Evolutionary conservation across 2,797 vertebrate genomes (phyloP).

Genomic region (Uromys caudimaculatus): DNA sequence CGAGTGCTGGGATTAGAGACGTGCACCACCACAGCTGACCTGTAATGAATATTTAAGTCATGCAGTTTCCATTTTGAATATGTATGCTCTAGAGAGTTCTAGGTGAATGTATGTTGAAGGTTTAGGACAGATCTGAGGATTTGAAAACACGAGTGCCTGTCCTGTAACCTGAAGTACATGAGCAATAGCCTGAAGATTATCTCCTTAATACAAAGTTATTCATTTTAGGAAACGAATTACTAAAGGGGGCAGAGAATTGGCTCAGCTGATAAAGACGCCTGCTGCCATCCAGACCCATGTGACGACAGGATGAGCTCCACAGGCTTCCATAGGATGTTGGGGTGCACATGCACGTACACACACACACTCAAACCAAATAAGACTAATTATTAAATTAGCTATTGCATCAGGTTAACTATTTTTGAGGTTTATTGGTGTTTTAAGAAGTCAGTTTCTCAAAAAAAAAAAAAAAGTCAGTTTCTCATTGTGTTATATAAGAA

Average conservation of each 20-base stretch:
- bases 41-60: neutral
- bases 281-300: neutral
- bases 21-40: neutral
- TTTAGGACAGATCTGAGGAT: neutral
- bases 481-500: neutral
- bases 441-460: neutral
- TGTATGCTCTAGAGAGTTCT: neutral
- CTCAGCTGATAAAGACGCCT: neutral
- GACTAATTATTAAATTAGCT: neutral
- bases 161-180: neutral
- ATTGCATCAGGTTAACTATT: neutral
- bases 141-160: neutral
- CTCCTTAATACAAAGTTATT: neutral
- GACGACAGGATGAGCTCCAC: no score
- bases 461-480: neutral
- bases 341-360: neutral
- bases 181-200: neutral
- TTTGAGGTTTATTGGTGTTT: neutral
- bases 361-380: no score
- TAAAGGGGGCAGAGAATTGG: neutral
- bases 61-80: slow-evolving; percentile 17
- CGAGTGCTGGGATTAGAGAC: neutral
- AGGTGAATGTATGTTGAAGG: neutral
- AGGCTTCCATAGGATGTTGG: neutral
- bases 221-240: neutral